Conservation (phyloP, 2,888 invertebrate species). For the Plagiodera versicolora region DNA sequence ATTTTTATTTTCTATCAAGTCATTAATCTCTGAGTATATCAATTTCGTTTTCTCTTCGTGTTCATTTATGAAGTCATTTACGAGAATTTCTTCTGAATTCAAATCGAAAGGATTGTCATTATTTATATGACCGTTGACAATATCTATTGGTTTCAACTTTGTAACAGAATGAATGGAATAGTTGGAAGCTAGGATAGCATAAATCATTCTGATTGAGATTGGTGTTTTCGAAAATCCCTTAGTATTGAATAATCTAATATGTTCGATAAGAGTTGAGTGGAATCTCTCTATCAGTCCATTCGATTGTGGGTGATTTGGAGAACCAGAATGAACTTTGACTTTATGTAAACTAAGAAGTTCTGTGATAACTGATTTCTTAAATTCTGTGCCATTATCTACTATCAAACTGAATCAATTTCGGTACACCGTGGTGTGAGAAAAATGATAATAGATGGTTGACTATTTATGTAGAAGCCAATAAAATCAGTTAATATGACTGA, state of each 20-base stretch:
- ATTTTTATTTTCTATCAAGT: too few species aligned
- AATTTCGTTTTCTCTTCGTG: too few species aligned
- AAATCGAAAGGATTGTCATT: too few species aligned
- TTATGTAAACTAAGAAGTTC: constrained; percentile 13
- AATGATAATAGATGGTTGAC: too few species aligned
- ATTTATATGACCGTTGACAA: neutral
- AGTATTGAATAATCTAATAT: neutral
- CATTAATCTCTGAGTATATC: too few species aligned
- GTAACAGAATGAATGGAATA: neutral
- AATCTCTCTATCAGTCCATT: too few species aligned
- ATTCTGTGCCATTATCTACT: neutral
- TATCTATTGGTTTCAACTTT: neutral
- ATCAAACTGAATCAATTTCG: constrained; percentile 8
- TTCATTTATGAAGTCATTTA: too few species aligned
- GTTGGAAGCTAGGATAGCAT: neutral
- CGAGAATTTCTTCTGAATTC: too few species aligned
- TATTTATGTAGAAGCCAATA: too few species aligned
- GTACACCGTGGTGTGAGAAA: constrained; percentile 11
- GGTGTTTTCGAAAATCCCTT: neutral
- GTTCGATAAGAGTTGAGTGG: neutral
- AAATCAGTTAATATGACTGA: neutral
- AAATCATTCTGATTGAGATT: neutral
- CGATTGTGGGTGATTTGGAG: too few species aligned
- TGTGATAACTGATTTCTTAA: constrained; percentile 8
- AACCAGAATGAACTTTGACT: constrained; percentile 1